Conservation (phyloP, 2,797 vertebrate species). For the Alcedo quadribrachys region DNA sequence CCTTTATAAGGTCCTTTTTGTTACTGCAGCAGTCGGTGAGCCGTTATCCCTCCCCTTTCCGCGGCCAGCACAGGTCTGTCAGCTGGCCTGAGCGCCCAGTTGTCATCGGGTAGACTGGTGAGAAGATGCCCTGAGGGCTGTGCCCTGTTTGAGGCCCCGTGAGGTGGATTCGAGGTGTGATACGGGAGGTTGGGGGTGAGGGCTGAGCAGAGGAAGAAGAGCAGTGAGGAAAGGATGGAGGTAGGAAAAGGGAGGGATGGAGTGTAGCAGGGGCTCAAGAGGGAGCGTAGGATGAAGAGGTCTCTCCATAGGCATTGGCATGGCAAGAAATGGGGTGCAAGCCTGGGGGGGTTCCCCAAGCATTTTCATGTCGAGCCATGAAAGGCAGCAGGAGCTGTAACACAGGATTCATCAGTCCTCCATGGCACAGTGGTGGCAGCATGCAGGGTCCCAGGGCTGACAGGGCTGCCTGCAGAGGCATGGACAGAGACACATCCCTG, state of each 20-base stretch:
- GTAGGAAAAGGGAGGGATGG: background rate
- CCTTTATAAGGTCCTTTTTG: conserved; percentile 14
- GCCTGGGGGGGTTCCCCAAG: background rate
- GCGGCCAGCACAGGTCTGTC: background rate
- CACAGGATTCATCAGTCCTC: background rate
- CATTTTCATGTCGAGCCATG: background rate
- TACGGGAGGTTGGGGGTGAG: background rate
- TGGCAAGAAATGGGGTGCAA: background rate
- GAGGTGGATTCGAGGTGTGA: background rate
- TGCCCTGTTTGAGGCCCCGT: background rate
- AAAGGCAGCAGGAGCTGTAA: background rate
- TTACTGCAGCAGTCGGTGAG: background rate
- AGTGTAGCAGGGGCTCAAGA: background rate
- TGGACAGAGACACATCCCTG: background rate
- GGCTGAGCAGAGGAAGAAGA: background rate
- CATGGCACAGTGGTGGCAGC: fast-evolving
- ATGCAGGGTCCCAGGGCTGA: background rate
- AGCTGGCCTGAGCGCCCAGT: background rate
- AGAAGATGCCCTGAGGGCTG: background rate
- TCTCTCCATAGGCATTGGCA: background rate
- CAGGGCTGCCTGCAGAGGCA: background rate
- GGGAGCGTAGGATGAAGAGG: background rate
- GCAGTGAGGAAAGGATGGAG: background rate
- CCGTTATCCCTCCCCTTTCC: background rate
- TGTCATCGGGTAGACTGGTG: background rate